A percentile compares a stretch with the other conserved stretches of the same genome.
Evolutionary conservation across 2,113 vertebrate genomes (phyloP).

Genomic region (Ageneiosus marmoratus): DNA sequence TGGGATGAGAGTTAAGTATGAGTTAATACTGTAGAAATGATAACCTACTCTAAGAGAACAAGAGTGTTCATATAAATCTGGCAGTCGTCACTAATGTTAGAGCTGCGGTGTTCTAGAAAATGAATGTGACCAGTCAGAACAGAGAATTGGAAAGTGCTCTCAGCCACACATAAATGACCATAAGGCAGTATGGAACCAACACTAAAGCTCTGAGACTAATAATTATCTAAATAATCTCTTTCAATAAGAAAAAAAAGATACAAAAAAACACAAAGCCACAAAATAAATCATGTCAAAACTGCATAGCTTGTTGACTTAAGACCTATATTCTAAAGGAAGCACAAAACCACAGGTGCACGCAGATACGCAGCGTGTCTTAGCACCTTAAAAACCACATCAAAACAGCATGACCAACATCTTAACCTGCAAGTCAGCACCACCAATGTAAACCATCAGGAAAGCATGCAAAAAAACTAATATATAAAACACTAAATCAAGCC

Average conservation of each 20-base stretch:
- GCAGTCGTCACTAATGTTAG: not conserved
- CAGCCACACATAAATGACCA: not conserved
- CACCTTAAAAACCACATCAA: not conserved
- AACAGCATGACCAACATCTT: not conserved
- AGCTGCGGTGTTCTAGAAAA: not conserved
- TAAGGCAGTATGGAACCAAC: not conserved
- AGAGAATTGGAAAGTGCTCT: not conserved
- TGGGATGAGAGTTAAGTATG: too few relatives aligned
- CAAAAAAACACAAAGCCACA: not conserved
- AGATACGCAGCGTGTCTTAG: not conserved
- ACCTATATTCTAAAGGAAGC: not conserved
- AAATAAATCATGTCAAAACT: not conserved
- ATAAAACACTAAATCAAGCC: not conserved
- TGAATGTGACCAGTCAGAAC: not conserved
- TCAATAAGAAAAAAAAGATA: not conserved
- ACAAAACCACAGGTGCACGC: not conserved
- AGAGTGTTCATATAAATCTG: not conserved
- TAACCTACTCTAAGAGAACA: not conserved
- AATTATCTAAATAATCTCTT: not conserved
- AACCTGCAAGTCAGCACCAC: constrained; percentile 17
- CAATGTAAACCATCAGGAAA: not conserved
- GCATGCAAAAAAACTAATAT: not conserved
- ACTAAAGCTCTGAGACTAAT: not conserved
- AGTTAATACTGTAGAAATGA: not conserved
- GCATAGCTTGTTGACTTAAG: not conserved